Conservation (phyloP, 2,888 invertebrate genomes). For the Epirrhoe tristata region DNA sequence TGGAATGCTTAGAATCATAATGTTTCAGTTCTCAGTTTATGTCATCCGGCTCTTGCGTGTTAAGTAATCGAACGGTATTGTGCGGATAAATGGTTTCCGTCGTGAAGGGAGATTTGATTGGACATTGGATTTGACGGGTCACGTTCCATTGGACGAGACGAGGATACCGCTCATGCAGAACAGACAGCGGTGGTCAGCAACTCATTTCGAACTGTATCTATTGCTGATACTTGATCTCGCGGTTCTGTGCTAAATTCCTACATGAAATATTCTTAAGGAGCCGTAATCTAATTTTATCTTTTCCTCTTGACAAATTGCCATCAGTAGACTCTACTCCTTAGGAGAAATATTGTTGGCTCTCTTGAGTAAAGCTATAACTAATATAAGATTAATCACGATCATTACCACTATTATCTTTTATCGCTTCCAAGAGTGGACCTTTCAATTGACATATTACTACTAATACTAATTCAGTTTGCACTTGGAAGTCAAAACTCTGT, state of each 20-base stretch:
- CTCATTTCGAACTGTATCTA: constrained; percentile 41
- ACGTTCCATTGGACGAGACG: constrained; percentile 73
- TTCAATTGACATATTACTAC: neutral
- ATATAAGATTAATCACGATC: neutral
- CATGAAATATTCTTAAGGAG: constrained; percentile 2
- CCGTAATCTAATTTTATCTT: neutral
- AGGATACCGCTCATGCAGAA: constrained; percentile 75
- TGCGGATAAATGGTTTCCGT: constrained; percentile 60
- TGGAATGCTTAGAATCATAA: constrained; percentile 20
- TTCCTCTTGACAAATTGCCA: neutral
- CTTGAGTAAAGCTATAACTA: neutral
- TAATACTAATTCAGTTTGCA: neutral
- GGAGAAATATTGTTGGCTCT: neutral
- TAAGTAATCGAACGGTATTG: constrained; percentile 48
- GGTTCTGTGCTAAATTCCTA: constrained; percentile 16
- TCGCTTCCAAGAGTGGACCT: neutral
- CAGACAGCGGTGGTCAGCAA: constrained; percentile 50
- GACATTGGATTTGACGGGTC: constrained; percentile 68
- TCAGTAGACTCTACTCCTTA: neutral
- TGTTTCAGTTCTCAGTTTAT: constrained; percentile 28
- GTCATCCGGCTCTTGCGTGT: constrained; percentile 41
- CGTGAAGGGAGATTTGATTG: constrained; percentile 63
- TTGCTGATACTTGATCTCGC: constrained; percentile 40
- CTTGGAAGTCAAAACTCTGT: neutral
- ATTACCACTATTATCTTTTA: neutral